Percentiles rank a stretch among this genome's conserved stretches.
Conservation (phyloP, 2,888 invertebrate species). For the Cistogaster globosa region DNA sequence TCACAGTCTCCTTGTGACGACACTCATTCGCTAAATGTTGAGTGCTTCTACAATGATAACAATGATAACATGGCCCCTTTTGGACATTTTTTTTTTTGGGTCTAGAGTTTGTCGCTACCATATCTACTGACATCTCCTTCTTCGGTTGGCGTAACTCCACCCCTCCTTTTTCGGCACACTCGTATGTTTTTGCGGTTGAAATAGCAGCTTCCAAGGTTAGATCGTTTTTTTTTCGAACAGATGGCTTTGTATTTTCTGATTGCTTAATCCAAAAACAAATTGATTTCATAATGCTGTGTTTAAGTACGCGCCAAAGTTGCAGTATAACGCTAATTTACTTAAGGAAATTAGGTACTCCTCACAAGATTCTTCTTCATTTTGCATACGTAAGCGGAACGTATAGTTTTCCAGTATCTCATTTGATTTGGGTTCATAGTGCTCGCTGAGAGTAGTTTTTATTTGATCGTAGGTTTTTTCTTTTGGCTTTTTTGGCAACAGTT, state of each 20-base stretch:
- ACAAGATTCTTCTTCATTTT: conserved; percentile 72
- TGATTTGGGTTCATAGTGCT: conserved; percentile 67
- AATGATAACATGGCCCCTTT: not conserved
- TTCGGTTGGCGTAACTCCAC: conserved; percentile 67
- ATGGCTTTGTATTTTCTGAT: conserved; percentile 73
- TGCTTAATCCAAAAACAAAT: conserved; percentile 73
- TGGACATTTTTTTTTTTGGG: not conserved
- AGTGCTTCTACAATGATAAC: conserved; percentile 14
- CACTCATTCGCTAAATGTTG: conserved; percentile 33
- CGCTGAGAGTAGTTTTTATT: conserved; percentile 8
- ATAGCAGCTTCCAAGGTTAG: conserved; percentile 72
- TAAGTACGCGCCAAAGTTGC: conserved; percentile 73
- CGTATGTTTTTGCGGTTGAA: conserved; percentile 73
- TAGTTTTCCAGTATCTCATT: conserved; percentile 75
- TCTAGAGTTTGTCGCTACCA: not conserved
- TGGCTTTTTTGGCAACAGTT: not conserved
- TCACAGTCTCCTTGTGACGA: not conserved
- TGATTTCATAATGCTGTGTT: conserved; percentile 74
- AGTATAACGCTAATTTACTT: conserved; percentile 70
- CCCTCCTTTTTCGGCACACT: conserved; percentile 72
- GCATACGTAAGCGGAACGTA: conserved; percentile 73
- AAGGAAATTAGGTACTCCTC: conserved; percentile 72
- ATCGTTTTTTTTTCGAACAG: conserved; percentile 73
- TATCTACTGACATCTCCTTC: conserved; percentile 17
- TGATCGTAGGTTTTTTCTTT: conserved; percentile 1